These are phyloP conservation scores for Globicephala melas DNA, from an alignment of 2,113 vertebrate genomes.

Conservation along the genomic window DNA sequence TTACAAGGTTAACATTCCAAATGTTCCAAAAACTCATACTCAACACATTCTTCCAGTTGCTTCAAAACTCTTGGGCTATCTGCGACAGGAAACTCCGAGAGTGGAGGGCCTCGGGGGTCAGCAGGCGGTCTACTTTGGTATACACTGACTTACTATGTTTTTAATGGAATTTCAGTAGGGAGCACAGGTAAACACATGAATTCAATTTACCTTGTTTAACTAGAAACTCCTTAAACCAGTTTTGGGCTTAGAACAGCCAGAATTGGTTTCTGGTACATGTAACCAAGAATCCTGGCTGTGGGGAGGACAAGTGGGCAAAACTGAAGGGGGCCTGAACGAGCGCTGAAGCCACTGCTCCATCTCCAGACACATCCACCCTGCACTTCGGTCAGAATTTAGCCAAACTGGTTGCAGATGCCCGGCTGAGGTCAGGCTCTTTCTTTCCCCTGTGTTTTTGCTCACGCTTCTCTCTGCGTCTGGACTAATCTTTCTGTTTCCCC, in stretches of 20 bases:
- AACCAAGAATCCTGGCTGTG: background rate
- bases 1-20: conserved; percentile 79
- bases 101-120: background rate
- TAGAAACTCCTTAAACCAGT: too few species aligned
- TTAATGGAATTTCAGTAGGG: too few species aligned
- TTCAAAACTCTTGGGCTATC: conserved; percentile 79
- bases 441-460: background rate
- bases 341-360: background rate
- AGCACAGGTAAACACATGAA: too few species aligned
- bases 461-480: background rate
- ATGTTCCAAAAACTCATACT: conserved; percentile 92
- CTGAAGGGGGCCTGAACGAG: too few species aligned
- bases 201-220: too few species aligned
- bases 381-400: background rate
- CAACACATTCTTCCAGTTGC: conserved; percentile 88
- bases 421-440: background rate
- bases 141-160: too few species aligned
- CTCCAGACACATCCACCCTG: accelerated
- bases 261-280: background rate
- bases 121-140: conserved; percentile 38
- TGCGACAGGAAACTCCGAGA: conserved; percentile 70
- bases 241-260: too few species aligned
- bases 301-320: background rate
- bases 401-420: background rate
- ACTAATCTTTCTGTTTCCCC: background rate